Conservation (phyloP, 2,888 invertebrate genomes). For the Sipha maydis region DNA sequence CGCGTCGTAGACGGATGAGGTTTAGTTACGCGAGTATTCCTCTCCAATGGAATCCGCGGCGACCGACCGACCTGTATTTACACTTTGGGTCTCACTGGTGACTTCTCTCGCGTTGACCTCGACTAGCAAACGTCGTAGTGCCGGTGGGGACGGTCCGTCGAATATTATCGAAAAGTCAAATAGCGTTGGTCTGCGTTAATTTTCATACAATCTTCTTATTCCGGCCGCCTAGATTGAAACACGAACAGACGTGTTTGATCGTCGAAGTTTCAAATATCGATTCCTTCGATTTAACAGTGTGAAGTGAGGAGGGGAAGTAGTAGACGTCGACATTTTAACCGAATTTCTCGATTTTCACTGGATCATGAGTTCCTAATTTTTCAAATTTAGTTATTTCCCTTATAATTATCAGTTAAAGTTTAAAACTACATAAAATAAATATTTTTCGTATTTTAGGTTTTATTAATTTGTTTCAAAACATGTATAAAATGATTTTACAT, state of each 20-base stretch:
- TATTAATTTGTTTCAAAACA: too few species aligned
- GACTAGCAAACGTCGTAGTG: background rate
- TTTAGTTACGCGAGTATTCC: background rate
- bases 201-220: background rate
- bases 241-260: too few species aligned
- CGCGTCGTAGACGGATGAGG: background rate
- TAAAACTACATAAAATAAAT: too few species aligned
- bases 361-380: too few species aligned
- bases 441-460: too few species aligned
- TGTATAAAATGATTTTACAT: too few species aligned
- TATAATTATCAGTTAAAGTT: too few species aligned
- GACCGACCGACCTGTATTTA: background rate
- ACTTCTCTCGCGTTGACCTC: slow-evolving; percentile 25
- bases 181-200: background rate
- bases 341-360: background rate
- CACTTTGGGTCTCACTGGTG: slow-evolving; percentile 20
- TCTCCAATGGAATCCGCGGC: background rate
- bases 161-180: background rate
- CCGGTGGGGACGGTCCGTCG: background rate
- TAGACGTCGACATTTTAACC: background rate
- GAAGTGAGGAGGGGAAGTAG: too few species aligned
- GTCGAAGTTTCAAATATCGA: too few species aligned
- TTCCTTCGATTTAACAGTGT: too few species aligned
- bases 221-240: too few species aligned
- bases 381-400: too few species aligned